phyloP scores from a whole-genome alignment of 2,113 vertebrate species.

The Nannospalax galili region DNA sequence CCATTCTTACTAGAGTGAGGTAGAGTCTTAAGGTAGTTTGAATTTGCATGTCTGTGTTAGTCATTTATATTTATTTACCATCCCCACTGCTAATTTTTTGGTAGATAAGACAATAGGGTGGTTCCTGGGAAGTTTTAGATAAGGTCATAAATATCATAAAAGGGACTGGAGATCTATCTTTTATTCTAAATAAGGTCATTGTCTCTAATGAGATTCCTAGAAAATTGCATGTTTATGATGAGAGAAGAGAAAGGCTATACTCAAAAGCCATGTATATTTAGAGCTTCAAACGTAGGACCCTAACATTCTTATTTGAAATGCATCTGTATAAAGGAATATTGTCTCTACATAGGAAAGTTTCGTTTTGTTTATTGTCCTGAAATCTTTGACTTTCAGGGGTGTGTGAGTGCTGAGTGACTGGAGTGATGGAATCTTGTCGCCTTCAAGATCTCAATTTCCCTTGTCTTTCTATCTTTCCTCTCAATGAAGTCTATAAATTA shows the following conservation, averaged over 20 bases:
- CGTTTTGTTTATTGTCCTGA: neutral
- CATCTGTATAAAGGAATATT: neutral
- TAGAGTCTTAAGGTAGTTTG: neutral
- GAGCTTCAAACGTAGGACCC: too few relatives aligned
- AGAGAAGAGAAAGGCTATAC: neutral
- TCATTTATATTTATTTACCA: neutral
- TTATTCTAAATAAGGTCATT: neutral
- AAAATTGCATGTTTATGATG: neutral
- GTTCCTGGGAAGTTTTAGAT: neutral
- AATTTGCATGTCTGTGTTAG: neutral
- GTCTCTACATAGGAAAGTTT: neutral
- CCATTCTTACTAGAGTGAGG: neutral
- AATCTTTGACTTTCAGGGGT: neutral
- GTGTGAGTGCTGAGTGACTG: neutral
- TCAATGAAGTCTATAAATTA: neutral
- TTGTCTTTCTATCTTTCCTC: neutral
- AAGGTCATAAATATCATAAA: neutral
- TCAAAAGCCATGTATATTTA: neutral
- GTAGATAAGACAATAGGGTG: neutral
- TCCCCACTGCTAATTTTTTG: too few relatives aligned
- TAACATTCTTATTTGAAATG: neutral
- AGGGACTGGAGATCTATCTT: neutral
- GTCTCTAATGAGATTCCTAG: neutral
- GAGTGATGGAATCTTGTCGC: neutral
- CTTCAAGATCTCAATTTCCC: neutral